phyloP scores from a whole-genome alignment of 2,797 vertebrate genomes.

The Hippopotamyrus pictus region DNA sequence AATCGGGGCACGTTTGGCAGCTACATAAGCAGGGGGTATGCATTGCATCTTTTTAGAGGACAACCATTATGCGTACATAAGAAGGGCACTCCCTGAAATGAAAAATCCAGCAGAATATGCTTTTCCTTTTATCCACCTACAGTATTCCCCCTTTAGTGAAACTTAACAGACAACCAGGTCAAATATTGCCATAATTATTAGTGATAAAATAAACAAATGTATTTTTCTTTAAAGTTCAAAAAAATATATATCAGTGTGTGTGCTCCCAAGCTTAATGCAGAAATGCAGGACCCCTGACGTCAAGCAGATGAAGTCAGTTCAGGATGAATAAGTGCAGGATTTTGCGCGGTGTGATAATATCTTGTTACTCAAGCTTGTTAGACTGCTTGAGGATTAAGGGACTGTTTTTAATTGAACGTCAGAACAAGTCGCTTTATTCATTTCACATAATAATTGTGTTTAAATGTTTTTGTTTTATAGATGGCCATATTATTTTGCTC shows the following conservation, averaged over 20 bases:
- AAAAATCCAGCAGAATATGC: background rate
- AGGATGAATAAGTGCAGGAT: background rate
- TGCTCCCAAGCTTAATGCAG: background rate
- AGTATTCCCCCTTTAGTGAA: background rate
- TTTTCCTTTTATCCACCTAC: background rate
- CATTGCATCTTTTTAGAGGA: background rate
- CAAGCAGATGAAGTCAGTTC: background rate
- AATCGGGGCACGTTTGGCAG: background rate
- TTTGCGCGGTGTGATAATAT: background rate
- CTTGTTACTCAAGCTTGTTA: background rate
- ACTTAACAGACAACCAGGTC: background rate
- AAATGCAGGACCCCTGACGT: background rate
- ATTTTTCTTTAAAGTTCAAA: background rate
- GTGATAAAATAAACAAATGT: slow-evolving; percentile 8
- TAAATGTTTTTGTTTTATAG: background rate
- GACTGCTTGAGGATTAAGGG: background rate
- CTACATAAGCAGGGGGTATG: background rate
- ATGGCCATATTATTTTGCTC: background rate
- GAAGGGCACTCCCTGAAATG: background rate
- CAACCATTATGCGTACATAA: background rate
- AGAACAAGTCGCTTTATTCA: background rate
- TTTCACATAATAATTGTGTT: background rate
- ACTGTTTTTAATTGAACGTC: background rate
- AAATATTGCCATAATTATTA: background rate
- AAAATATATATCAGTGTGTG: background rate